Evolutionary conservation across 1,140 invertebrate species (phyloP).

Genomic region (Hyles vespertilio): DNA sequence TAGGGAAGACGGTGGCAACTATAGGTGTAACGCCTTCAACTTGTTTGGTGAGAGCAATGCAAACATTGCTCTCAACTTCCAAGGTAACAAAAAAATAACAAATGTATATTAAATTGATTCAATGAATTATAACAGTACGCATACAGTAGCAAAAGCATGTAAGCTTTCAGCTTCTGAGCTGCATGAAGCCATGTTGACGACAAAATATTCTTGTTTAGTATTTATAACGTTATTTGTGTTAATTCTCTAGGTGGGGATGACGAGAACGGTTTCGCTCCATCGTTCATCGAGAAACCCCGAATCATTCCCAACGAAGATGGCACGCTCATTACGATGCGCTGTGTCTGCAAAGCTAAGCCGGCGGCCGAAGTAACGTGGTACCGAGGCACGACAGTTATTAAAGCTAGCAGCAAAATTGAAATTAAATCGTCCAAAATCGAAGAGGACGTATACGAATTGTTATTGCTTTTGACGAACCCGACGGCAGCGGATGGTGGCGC

Average conservation of each 20-base stretch:
- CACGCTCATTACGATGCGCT: slow-evolving; percentile 96
- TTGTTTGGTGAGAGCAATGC: slow-evolving; percentile 99
- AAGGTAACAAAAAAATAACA: slow-evolving; percentile 82
- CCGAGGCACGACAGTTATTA: slow-evolving; percentile 89
- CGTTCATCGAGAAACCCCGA: slow-evolving; percentile 96
- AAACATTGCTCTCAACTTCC: slow-evolving; percentile 99
- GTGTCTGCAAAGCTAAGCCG: slow-evolving; percentile 94
- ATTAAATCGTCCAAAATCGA: slow-evolving; percentile 85
- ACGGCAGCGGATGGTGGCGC: slow-evolving; percentile 95
- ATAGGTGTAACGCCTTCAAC: slow-evolving; percentile 99
- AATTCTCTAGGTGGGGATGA: slow-evolving; percentile 86
- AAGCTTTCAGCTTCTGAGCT: slow-evolving; percentile 54
- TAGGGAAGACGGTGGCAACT: slow-evolving; percentile 96
- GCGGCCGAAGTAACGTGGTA: slow-evolving; percentile 94
- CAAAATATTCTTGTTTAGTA: background rate
- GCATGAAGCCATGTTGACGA: slow-evolving; percentile 39
- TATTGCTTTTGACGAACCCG: slow-evolving; percentile 90
- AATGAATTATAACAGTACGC: slow-evolving; percentile 48
- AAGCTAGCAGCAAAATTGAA: slow-evolving; percentile 90
- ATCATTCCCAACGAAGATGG: slow-evolving; percentile 98
- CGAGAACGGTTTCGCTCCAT: slow-evolving; percentile 92
- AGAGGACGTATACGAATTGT: slow-evolving; percentile 92
- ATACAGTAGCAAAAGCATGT: slow-evolving; percentile 69
- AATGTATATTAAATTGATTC: slow-evolving; percentile 19
- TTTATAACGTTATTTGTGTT: slow-evolving; percentile 16